phyloP scores from a whole-genome alignment of 2,113 vertebrate species.

The Plectropomus leopardus region DNA sequence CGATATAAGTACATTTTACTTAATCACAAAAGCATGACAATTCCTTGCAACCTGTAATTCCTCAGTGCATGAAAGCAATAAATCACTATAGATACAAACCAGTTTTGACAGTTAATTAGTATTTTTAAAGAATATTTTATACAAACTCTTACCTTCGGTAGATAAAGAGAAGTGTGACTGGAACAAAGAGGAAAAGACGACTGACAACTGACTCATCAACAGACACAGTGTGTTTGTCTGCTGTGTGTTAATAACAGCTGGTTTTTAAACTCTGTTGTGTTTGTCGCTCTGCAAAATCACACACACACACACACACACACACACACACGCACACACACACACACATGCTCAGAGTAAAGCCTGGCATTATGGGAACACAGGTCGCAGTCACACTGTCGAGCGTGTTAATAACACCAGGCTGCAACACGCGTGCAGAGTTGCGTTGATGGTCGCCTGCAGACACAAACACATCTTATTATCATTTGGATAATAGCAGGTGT shows the following conservation, averaged over 20 bases:
- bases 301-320: slow-evolving; percentile 16
- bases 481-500: slow-evolving; percentile 61
- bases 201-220: slow-evolving; percentile 25
- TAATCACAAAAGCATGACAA: too few relatives aligned
- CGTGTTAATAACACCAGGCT: slow-evolving; percentile 43
- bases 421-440: background rate
- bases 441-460: slow-evolving; percentile 30
- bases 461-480: slow-evolving; percentile 49
- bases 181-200: slow-evolving; percentile 43
- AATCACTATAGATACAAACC: too few relatives aligned
- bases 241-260: slow-evolving; percentile 44
- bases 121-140: background rate
- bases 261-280: background rate
- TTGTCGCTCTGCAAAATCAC: too few relatives aligned
- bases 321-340: background rate
- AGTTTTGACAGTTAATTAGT: background rate
- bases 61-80: too few relatives aligned
- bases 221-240: background rate
- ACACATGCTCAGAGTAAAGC: slow-evolving; percentile 12
- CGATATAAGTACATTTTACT: too few relatives aligned
- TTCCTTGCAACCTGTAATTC: too few relatives aligned
- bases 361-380: slow-evolving; percentile 52
- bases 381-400: background rate
- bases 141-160: slow-evolving; percentile 26
- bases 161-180: slow-evolving; percentile 24